A percentile compares a stretch with the other conserved stretches of the same genome.
Conservation (phyloP, 2,113 vertebrate genomes). For the Prionailurus bengalensis region DNA sequence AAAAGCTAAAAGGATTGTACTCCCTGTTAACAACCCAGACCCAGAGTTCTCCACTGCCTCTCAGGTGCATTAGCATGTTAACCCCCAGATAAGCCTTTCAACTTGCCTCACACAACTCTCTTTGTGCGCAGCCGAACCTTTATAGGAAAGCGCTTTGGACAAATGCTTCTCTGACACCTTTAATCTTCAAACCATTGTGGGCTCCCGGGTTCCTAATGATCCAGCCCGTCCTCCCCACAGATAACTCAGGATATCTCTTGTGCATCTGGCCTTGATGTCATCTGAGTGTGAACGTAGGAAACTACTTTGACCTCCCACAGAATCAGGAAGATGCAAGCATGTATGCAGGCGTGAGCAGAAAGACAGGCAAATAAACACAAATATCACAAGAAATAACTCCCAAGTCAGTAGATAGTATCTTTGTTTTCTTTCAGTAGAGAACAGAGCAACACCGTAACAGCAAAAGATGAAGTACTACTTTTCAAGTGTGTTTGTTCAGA, state of each 20-base stretch:
- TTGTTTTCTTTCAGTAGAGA: background rate
- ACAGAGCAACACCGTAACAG: background rate
- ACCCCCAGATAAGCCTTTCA: background rate
- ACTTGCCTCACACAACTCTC: background rate
- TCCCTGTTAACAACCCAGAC: slow-evolving; percentile 17
- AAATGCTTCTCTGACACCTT: background rate
- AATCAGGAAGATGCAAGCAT: background rate
- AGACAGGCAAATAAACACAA: background rate
- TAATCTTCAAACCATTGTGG: background rate
- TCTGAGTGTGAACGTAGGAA: too few relatives aligned
- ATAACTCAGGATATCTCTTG: background rate
- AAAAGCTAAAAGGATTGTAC: background rate
- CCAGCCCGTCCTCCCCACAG: background rate
- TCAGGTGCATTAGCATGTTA: background rate
- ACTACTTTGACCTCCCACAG: background rate
- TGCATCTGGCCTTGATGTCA: background rate
- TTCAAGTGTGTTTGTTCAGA: background rate
- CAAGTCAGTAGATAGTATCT: background rate
- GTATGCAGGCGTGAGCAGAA: background rate
- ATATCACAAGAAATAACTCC: background rate
- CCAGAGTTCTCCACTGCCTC: background rate
- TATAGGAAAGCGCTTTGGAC: background rate
- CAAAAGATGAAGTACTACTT: background rate
- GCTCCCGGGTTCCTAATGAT: background rate
- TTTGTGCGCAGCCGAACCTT: background rate